Base-by-base conservation (phyloP, 2,888 invertebrate genomes). In the Tanypteryx hageni region DNA sequence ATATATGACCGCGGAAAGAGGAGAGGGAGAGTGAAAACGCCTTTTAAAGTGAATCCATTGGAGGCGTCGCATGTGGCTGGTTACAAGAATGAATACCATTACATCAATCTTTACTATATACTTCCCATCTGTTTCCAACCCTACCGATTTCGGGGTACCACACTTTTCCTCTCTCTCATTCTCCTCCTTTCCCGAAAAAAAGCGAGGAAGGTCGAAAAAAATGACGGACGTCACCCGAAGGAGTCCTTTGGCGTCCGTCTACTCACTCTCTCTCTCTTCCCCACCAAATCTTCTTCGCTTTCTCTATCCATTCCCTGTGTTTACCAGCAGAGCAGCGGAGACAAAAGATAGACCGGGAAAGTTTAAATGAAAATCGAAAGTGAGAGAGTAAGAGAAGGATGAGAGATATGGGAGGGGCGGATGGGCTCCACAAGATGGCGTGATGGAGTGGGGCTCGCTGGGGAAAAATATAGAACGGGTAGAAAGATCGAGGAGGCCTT, bases 1-100 rank as follows among this genome's bases (percentile, higher is more conserved):
- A 27, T 10, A 27, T 27, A 76, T 22, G 76, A 76, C 11, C 27
- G 76, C 76, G 76, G 76, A 76, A 76, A 27, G 22, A 4, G 13
- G 9, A 22, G 27, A 3, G 22, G 9, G 4, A 27, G 76, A 76
- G 27, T 22, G 27, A 10, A 14, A 14, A 13, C 76, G 18, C 68
- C 18, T 27, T 27, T 76, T 76, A 76, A 27, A 76, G 27, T 22
- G 27, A 27, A 27, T 27, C n/a, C 22, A 68, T 68, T 68, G 68
- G 68, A 16, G 68, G 68, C 3, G 76, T 44, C 44, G 44, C 44
- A 44, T 44, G 44, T 2, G 22, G 27, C 9, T 27, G 76, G 76
- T 22, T 76, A 76, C 76, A 76, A 27, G 76, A 76, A 76, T 13
- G 27, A 76, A 76, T 76, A 27, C 76, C 76, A 76, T 76, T 76